A percentile compares a stretch with the other conserved stretches of the same genome.
Evolutionary conservation across 2,797 vertebrate genomes (phyloP).

Genomic region (Lophius americanus): DNA sequence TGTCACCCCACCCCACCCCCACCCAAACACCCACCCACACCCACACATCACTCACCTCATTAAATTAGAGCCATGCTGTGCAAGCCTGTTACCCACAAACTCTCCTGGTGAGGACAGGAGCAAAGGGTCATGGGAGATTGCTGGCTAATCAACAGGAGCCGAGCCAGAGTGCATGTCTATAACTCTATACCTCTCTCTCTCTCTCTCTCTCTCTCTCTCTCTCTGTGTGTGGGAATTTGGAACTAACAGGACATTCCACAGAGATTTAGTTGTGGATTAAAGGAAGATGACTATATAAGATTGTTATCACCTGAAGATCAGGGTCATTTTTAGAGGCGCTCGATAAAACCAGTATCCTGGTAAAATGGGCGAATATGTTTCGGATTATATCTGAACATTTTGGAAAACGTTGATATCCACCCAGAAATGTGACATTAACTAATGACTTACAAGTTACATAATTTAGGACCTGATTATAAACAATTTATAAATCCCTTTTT

Average conservation of each 20-base stretch:
- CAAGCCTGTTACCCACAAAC: conserved; percentile 55
- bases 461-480: no score
- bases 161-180: background rate
- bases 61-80: conserved; percentile 73
- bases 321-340: no score
- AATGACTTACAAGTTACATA: no score
- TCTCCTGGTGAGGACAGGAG: conserved; percentile 67
- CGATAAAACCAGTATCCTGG: no score
- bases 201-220: no score
- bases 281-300: background rate
- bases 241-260: conserved; percentile 10
- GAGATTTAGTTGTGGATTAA: background rate
- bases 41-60: conserved; percentile 55
- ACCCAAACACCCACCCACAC: conserved; percentile 11
- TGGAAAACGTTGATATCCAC: no score
- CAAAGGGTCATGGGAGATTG: conserved; percentile 74
- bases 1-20: background rate
- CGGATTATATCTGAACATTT: no score
- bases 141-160: conserved; percentile 61
- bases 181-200: background rate
- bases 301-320: no score
- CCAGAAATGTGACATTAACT: no score
- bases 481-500: no score
- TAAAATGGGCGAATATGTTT: no score
- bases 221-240: conserved; percentile 23